These are phyloP conservation scores for Patella caerulea DNA, from an alignment of 2,888 invertebrate species.

Conservation along the genomic window DNA sequence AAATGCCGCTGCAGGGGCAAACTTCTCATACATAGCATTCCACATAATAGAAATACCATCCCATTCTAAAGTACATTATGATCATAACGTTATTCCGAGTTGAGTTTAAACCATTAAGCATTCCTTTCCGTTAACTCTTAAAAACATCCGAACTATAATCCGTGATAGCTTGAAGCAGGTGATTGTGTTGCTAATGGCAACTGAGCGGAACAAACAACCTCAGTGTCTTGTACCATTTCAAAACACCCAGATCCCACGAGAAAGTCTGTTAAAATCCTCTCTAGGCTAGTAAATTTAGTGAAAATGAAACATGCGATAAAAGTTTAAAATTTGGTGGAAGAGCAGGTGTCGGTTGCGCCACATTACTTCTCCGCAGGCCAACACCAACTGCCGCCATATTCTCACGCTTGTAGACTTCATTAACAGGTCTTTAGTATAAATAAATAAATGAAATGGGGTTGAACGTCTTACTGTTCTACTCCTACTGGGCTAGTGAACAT, in stretches of 20 bases:
- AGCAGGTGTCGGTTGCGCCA: constrained; percentile 5
- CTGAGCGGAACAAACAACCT: constrained; percentile 1
- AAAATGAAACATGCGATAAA: too few species aligned
- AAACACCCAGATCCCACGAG: constrained; percentile 5
- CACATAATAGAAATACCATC: too few species aligned
- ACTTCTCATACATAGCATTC: too few species aligned
- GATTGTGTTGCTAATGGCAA: background rate
- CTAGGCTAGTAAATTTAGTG: too few species aligned
- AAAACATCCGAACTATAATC: background rate
- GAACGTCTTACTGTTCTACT: too few species aligned
- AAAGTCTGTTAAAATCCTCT: background rate
- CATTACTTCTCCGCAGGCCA: constrained; percentile 1
- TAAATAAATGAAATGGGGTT: too few species aligned
- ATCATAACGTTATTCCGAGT: too few species aligned
- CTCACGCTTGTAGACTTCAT: background rate
- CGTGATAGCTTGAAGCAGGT: background rate
- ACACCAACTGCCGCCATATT: constrained; percentile 7
- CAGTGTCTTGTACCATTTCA: background rate
- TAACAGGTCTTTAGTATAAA: background rate
- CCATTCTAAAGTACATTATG: too few species aligned
- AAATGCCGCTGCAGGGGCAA: too few species aligned
- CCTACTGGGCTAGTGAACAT: too few species aligned
- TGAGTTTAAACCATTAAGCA: too few species aligned
- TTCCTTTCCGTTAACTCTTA: too few species aligned
- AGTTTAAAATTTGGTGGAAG: background rate